These are phyloP conservation scores for Falco naumanni DNA, from an alignment of 2,797 vertebrate species.

Conservation along the genomic window DNA sequence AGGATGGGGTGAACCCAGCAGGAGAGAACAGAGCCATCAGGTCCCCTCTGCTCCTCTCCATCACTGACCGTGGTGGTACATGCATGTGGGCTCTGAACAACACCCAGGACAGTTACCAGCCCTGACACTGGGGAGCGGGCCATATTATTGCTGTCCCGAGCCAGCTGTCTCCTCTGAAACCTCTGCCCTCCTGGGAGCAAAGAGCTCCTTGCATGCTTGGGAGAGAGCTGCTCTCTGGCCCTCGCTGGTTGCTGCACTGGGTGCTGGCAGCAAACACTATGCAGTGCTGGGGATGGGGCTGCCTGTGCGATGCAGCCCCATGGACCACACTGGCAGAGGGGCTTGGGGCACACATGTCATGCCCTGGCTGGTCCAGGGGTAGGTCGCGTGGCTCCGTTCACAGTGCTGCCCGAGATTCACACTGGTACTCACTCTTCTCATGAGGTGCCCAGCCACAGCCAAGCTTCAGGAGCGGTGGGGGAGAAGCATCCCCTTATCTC, in stretches of 20 bases:
- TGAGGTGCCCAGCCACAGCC: rapidly evolving
- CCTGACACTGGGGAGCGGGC: not conserved
- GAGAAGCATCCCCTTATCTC: not conserved
- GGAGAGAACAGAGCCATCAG: not conserved
- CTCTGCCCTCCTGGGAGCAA: not conserved
- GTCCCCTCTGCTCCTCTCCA: not conserved
- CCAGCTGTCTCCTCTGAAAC: not conserved
- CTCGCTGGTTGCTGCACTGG: not conserved
- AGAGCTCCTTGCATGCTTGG: not conserved
- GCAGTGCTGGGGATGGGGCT: not conserved
- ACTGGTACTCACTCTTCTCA: rapidly evolving
- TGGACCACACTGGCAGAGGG: not conserved
- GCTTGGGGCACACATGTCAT: not conserved
- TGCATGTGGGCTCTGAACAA: not conserved
- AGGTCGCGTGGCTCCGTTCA: rapidly evolving
- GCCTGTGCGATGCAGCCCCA: not conserved
- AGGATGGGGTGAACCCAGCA: rapidly evolving
- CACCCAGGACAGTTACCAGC: not conserved
- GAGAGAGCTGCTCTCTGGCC: not conserved
- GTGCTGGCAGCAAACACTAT: rapidly evolving
- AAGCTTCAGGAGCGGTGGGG: rapidly evolving
- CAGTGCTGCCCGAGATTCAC: rapidly evolving
- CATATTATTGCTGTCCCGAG: not conserved
- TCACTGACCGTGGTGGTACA: not conserved
- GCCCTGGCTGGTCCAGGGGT: not conserved